Evolutionary conservation across 2,113 vertebrate genomes (phyloP), one percentile per base, ranked within the genome.

Genomic region (Gymnocephalus cernua): DNA sequence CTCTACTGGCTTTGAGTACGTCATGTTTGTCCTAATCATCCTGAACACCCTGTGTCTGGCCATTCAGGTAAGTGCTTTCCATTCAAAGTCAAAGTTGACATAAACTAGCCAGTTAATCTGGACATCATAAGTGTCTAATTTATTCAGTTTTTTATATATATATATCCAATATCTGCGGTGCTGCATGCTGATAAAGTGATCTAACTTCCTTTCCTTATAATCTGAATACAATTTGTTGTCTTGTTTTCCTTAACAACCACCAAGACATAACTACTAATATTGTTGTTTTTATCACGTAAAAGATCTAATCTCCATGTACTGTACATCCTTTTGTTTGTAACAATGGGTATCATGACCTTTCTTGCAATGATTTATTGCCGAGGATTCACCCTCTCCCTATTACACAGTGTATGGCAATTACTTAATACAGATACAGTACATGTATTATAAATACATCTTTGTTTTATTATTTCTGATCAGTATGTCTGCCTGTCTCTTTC

Each of bases 11-110:
- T 99, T 99, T 84, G 98, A 99, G 91, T 99, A 99, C 78, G 95
- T 99, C 96, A 99, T 99, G 98, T 99, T 99, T 90, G 95, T 99
- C 72, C 97, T 99, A 79, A 99, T 99, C 95, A 96, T 99, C 94
- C 97, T 99, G 94, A 99, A 99, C 96, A 99, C 98, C 0, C 95
- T 99, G 90, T 99, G 98, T 94, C 95, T 99, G 95, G 98, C 98
- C 77, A 97, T 99, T 94, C 98, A 99, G 97, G 98, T 99, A 92
- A 91, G 96, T 69, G 25, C 23, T 41, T n/a, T 70, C 16, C 11
- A 62, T 77, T 51, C 10, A 66, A 3, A 6, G n/a, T 41, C 18
- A 57, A 18, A 64, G n/a, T 19, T 47, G 27, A 75, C 8, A 38
- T 44, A 4, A 29, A 41, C 4, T 41, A 45, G 1, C 4, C 4